Conservation (phyloP, 2,797 vertebrate species). For the Triplophysa bombifrons region DNA sequence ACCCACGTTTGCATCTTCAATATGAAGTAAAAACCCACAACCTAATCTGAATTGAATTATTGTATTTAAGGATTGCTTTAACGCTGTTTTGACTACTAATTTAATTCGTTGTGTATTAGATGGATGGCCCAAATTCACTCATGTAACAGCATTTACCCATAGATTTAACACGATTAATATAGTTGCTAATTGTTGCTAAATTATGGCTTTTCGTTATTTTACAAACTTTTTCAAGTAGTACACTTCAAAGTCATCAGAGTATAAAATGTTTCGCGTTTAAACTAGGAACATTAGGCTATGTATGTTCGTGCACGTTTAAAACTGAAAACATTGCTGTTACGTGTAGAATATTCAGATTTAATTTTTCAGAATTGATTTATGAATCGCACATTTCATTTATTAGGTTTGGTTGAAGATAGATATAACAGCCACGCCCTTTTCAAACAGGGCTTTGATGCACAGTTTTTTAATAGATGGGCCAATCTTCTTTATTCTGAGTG, state of each 20-base stretch:
- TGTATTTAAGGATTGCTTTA: neutral
- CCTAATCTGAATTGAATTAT: neutral
- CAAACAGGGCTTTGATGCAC: neutral
- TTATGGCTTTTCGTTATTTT: too few relatives aligned
- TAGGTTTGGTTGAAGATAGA: slow-evolving; percentile 3
- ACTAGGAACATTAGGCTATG: neutral
- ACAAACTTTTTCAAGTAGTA: too few relatives aligned
- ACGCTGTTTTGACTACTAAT: too few relatives aligned
- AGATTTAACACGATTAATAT: too few relatives aligned
- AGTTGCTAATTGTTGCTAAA: neutral
- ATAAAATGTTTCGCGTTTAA: neutral
- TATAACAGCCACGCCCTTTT: slow-evolving; percentile 20
- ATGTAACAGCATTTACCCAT: too few relatives aligned
- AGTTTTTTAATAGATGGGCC: neutral
- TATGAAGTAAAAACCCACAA: neutral
- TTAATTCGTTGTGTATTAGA: too few relatives aligned
- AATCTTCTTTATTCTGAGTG: neutral
- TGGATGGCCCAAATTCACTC: too few relatives aligned
- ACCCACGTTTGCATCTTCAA: neutral
- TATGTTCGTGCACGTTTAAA: too few relatives aligned
- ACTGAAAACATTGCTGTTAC: neutral
- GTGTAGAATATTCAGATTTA: neutral
- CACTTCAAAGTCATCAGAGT: neutral
- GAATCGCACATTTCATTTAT: slow-evolving; percentile 30
- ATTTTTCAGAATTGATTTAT: slow-evolving; percentile 11